phyloP scores from a whole-genome alignment of 1,140 invertebrate species.

The Ephestia elutella region DNA sequence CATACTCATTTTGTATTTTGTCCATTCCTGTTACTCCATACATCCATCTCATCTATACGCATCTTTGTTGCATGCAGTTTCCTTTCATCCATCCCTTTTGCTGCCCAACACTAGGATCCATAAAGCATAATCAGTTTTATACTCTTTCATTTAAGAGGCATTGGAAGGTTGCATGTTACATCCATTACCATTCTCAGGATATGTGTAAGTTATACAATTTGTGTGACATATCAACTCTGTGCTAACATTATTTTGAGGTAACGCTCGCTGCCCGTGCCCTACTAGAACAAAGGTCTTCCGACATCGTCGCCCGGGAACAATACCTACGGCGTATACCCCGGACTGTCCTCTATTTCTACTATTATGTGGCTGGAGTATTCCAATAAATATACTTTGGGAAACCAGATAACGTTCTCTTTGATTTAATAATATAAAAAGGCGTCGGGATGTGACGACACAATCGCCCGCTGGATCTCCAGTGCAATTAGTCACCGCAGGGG shows the following conservation, averaged over 20 bases:
- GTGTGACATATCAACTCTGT: not conserved
- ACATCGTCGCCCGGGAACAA: conserved; percentile 39
- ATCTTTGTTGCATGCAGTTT: no score
- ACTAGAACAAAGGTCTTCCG: conserved; percentile 52
- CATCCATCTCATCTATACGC: no score
- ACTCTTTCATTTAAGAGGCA: no score
- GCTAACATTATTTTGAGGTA: conserved; percentile 32
- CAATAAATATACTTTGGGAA: not conserved
- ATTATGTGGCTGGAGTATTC: conserved; percentile 6
- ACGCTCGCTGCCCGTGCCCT: conserved; percentile 29
- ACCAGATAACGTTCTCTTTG: not conserved
- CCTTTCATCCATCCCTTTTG: no score
- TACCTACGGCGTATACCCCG: conserved; percentile 23
- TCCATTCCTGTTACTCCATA: no score
- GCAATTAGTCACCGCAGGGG: no score
- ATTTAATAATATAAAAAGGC: not conserved
- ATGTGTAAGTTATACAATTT: not conserved
- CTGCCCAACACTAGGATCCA: no score
- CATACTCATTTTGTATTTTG: no score
- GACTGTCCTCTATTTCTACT: conserved; percentile 23
- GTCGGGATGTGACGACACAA: conserved; percentile 20
- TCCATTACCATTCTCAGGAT: no score
- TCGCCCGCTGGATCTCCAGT: no score
- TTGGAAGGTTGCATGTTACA: no score
- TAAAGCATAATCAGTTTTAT: no score